Percentiles rank a stretch among this genome's conserved stretches.
These are phyloP conservation scores for Papilio glaucus DNA, from an alignment of 1,140 invertebrate genomes.

Conservation along the genomic window DNA sequence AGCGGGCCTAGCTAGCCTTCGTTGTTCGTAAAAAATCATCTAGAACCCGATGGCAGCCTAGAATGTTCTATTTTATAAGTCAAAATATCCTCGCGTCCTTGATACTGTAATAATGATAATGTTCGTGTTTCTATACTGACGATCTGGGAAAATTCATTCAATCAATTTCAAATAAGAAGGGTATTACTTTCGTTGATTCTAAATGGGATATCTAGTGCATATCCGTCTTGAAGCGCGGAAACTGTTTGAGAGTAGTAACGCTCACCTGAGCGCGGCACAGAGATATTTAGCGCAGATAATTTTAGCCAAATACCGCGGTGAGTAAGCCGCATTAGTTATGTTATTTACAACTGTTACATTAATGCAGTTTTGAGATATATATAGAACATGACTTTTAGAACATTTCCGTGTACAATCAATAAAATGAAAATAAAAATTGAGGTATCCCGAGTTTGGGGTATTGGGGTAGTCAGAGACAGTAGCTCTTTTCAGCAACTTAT, in stretches of 20 bases:
- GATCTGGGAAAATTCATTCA: too few relatives aligned
- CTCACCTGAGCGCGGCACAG: conserved; percentile 60
- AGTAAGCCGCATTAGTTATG: conserved; percentile 58
- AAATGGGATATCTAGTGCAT: not conserved
- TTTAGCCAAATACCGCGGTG: conserved; percentile 70
- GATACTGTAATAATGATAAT: too few relatives aligned
- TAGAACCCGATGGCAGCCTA: too few relatives aligned
- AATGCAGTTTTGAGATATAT: conserved; percentile 26
- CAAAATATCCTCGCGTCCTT: too few relatives aligned
- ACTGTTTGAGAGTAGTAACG: conserved; percentile 40
- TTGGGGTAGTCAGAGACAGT: too few relatives aligned
- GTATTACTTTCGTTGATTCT: not conserved
- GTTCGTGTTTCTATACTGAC: too few relatives aligned
- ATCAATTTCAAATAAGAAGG: not conserved
- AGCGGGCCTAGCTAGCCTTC: too few relatives aligned
- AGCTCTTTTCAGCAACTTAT: too few relatives aligned
- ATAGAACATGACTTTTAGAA: not conserved
- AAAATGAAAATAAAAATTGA: too few relatives aligned
- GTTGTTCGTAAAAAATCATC: too few relatives aligned
- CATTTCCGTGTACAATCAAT: not conserved
- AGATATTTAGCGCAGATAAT: conserved; percentile 73
- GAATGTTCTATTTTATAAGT: too few relatives aligned
- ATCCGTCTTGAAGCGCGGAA: not conserved
- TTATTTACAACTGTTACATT: conserved; percentile 43
- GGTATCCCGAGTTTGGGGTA: too few relatives aligned